These are phyloP conservation scores for Thalassarche chlororhynchos DNA, from an alignment of 2,113 vertebrate species.

Conservation along the genomic window DNA sequence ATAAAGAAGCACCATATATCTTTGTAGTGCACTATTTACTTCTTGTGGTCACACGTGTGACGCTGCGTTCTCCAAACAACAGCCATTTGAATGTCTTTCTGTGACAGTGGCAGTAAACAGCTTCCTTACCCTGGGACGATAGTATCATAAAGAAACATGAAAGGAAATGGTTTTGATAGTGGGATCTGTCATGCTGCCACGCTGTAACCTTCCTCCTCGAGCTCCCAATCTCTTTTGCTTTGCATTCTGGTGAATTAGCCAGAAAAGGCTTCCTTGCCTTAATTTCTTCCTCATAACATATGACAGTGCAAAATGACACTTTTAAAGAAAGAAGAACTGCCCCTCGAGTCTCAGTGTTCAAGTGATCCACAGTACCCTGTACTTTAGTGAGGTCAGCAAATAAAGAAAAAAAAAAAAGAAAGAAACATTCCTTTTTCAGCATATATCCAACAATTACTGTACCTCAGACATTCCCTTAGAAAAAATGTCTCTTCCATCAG, in stretches of 20 bases:
- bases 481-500: not conserved
- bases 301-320: conserved; percentile 45
- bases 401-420: not conserved
- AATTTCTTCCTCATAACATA: not conserved
- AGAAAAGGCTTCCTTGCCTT: not conserved
- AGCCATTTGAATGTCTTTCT: not conserved
- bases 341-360: conserved; percentile 26
- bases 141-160: not conserved
- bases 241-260: not conserved
- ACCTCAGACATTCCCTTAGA: conserved; percentile 49
- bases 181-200: not conserved
- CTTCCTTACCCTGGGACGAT: not conserved
- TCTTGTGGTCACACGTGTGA: not conserved
- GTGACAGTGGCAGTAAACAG: not conserved
- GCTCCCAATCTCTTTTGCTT: not conserved
- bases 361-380: conserved; percentile 67
- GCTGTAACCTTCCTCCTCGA: not conserved
- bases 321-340: conserved; percentile 23
- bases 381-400: conserved; percentile 55
- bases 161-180: not conserved
- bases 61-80: not conserved
- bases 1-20: conserved; percentile 64
- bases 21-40: conserved; percentile 57
- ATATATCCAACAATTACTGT: conserved; percentile 11
- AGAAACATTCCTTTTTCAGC: conserved; percentile 25